phyloP scores from a whole-genome alignment of 1,140 invertebrate species.

The Spodoptera frugiperda region DNA sequence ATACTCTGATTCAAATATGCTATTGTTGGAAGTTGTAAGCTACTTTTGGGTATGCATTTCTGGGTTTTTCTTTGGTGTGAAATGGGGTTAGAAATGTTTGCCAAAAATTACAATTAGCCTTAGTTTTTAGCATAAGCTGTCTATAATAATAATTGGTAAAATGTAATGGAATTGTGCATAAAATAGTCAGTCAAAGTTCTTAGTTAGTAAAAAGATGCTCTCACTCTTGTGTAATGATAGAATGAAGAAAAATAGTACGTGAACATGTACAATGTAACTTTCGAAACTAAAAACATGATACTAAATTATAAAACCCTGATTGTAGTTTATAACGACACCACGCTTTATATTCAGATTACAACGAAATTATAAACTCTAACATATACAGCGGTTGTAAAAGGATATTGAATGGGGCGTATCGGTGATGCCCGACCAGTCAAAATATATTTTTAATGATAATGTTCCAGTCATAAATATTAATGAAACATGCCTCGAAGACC shows the following conservation, averaged over 20 bases:
- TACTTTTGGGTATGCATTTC: no score
- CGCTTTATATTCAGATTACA: conserved; percentile 20
- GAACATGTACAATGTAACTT: neutral
- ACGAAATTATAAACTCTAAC: conserved; percentile 50
- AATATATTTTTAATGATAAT: conserved; percentile 77
- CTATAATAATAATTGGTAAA: no score
- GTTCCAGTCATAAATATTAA: conserved; percentile 80
- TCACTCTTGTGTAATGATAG: no score
- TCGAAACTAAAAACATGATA: neutral
- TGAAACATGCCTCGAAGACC: conserved; percentile 64
- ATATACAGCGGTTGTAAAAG: conserved; percentile 56
- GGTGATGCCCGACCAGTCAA: conserved; percentile 56
- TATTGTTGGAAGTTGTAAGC: no score
- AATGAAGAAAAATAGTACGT: no score
- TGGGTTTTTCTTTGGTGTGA: no score
- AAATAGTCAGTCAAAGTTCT: no score
- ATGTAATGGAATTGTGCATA: no score
- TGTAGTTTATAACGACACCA: neutral
- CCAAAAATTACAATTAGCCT: no score
- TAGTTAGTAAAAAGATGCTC: no score
- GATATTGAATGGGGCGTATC: conserved; percentile 69
- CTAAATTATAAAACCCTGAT: neutral
- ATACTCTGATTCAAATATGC: neutral
- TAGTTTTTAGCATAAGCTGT: no score
- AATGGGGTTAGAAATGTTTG: no score